These are phyloP conservation scores for Crepidodera aurea DNA, from an alignment of 2,888 invertebrate genomes.

Conservation along the genomic window DNA sequence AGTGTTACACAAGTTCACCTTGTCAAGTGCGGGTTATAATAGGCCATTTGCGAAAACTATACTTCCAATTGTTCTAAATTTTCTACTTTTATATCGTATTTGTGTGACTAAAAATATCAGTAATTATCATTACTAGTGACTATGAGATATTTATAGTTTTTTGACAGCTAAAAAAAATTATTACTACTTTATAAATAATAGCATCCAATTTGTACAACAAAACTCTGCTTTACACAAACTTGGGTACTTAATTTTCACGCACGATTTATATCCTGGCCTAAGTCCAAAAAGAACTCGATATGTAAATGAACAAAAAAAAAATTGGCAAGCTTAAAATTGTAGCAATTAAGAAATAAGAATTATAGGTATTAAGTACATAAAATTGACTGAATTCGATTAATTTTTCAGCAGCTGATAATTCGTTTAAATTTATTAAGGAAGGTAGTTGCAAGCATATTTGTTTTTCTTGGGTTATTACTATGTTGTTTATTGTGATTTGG, in stretches of 20 bases:
- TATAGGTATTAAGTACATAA: conserved; percentile 1
- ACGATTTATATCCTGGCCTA: conserved; percentile 4
- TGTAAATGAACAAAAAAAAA: neutral
- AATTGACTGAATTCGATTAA: conserved; percentile 2
- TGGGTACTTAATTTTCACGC: neutral
- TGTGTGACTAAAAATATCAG: too few species aligned
- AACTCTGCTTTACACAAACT: neutral
- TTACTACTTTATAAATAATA: neutral
- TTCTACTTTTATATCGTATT: too few species aligned
- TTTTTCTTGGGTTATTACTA: neutral
- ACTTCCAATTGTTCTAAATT: too few species aligned
- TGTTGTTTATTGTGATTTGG: neutral
- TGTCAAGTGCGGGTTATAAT: too few species aligned
- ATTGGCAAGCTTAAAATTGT: neutral
- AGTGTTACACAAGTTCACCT: too few species aligned
- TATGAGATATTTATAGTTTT: too few species aligned
- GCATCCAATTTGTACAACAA: neutral
- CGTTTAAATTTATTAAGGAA: neutral
- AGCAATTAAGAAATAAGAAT: conserved; percentile 1
- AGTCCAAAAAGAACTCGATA: neutral
- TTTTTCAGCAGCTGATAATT: conserved; percentile 5
- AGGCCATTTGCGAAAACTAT: too few species aligned
- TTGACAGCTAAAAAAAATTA: too few species aligned
- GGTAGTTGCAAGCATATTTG: neutral
- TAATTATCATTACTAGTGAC: too few species aligned